Evolutionary conservation across 2,888 invertebrate species (phyloP), one percentile per base, ranked within the genome.

Genomic region (Nomada goodeniana): DNA sequence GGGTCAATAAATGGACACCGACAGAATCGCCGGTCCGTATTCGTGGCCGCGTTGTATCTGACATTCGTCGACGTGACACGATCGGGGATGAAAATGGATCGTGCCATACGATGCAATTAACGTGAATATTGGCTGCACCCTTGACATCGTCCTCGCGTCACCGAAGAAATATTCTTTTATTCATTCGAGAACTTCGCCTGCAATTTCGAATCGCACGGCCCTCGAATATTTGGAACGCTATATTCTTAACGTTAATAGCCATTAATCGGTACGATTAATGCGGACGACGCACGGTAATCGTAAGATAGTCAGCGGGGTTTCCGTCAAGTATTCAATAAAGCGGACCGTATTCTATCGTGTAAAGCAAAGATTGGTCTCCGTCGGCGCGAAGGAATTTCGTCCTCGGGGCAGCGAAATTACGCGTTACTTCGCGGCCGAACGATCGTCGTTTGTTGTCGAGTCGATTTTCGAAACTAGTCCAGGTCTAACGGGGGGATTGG

Each of bases 401-500:
- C 7, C 0, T 7, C 0, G 36, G 36, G 5, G 7, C 26, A 36
- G 55, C 1, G 47, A 13, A 67, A 71, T 26, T 65, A 61, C 36
- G 15, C n/a, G 42, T 50, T 44, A 57, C 78, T 63, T 50, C 11
- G 61, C 52, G 63, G 53, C 50, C 78, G 18, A 20, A 13, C 47
- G 23, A n/a, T 69, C 52, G 50, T 71, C 71, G 76, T 81, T 81
- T 72, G 81, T 69, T 72, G 81, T 63, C 76, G 47, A 55, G 42
- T 73, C 11, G 72, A 83, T 78, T 47, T 47, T 82, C 57, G 42
- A 36, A 83, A 82, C 73, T 83, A 71, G 83, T 72, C 75, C 78
- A 71, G 78, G 72, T 74, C 74, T 78, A 72, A 60, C 61, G 52
- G 74, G 65, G 71, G 64, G 53, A n/a, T n/a, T n/a, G n/a, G n/a